Percentiles rank a stretch among this genome's conserved stretches.
Conservation (phyloP, 2,797 vertebrate genomes). For the Ciconia nigra region DNA sequence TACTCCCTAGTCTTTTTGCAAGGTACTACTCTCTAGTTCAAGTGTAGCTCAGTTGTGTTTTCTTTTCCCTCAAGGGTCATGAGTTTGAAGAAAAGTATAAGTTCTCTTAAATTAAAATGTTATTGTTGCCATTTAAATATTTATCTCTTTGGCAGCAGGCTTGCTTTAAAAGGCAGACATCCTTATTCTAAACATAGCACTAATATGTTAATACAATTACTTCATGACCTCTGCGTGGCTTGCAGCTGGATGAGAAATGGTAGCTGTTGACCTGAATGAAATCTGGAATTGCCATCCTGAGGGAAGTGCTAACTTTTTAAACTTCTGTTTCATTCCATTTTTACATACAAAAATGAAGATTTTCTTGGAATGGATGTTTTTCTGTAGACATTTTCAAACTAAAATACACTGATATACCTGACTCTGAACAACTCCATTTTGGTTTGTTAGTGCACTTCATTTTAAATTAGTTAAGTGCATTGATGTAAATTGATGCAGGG, state of each 20-base stretch:
- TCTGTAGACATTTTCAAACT: neutral
- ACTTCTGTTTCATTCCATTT: neutral
- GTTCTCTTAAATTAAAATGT: neutral
- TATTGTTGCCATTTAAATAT: neutral
- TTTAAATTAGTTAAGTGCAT: neutral
- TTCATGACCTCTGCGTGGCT: neutral
- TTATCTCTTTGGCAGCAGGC: neutral
- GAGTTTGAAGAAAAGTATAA: neutral
- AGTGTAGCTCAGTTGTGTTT: neutral
- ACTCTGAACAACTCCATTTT: neutral
- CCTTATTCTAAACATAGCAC: neutral
- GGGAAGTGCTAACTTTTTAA: neutral
- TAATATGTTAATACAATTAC: neutral
- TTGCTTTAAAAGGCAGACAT: neutral
- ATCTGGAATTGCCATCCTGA: neutral
- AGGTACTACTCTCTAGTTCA: neutral
- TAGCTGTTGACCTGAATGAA: neutral
- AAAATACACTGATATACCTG: neutral
- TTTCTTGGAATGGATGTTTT: neutral
- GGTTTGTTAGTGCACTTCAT: neutral
- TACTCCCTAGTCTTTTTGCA: neutral
- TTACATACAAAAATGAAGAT: neutral
- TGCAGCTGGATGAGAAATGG: neutral
- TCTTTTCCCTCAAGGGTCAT: neutral
- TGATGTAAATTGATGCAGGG: neutral